A percentile compares a stretch with the other conserved stretches of the same genome.
Evolutionary conservation across 2,888 invertebrate genomes (phyloP).

Genomic region (Pyrrhia umbra): DNA sequence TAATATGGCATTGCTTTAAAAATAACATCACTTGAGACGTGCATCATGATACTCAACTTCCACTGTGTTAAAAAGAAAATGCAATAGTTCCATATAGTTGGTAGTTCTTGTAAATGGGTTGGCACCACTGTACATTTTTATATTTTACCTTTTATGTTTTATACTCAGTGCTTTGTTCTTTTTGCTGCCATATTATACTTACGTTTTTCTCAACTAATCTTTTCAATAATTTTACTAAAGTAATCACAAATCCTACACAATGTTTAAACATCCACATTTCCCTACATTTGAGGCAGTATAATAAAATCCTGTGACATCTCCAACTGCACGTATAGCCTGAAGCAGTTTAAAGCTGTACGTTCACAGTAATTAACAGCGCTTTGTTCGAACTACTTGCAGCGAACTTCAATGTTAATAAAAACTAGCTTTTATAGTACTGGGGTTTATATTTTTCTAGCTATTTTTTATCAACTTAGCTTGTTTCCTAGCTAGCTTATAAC

Average conservation of each 20-base stretch:
- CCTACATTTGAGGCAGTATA: neutral
- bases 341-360: constrained; percentile 25
- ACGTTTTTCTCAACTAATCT: too few relatives aligned
- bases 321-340: constrained; percentile 9
- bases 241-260: neutral
- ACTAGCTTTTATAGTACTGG: constrained; percentile 31
- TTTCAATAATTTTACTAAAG: too few relatives aligned
- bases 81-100: too few relatives aligned
- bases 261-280: constrained; percentile 7
- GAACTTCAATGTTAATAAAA: constrained; percentile 37
- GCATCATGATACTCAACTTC: too few relatives aligned
- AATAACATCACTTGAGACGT: too few relatives aligned
- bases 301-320: constrained; percentile 21
- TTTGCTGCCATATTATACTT: too few relatives aligned
- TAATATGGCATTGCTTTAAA: too few relatives aligned
- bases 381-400: constrained; percentile 23
- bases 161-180: too few relatives aligned
- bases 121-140: too few relatives aligned
- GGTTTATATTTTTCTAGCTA: neutral
- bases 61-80: too few relatives aligned
- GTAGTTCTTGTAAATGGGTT: too few relatives aligned
- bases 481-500: neutral
- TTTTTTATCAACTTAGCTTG: neutral
- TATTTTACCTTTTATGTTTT: too few relatives aligned
- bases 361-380: constrained; percentile 38